Conservation (phyloP, 2,888 invertebrate species). For the Sesamia inferens region DNA sequence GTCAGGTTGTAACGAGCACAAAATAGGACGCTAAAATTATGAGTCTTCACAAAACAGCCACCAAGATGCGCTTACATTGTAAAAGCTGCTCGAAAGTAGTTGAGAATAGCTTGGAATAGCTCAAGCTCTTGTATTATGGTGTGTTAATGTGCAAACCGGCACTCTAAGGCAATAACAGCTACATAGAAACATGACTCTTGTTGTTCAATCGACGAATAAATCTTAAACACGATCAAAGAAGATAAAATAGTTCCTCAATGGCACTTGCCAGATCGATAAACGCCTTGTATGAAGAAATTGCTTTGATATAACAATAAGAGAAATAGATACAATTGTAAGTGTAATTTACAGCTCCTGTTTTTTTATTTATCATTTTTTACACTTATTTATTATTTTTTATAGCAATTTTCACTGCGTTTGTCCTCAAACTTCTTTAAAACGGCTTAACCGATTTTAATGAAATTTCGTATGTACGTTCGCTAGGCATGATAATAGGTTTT, state of each 20-base stretch:
- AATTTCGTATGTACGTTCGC: too few species aligned
- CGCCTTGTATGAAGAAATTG: slow-evolving; percentile 43
- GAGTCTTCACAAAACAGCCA: not conserved
- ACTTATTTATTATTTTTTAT: not conserved
- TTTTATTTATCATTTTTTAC: not conserved
- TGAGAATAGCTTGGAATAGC: slow-evolving; percentile 31
- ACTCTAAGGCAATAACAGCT: slow-evolving; percentile 34
- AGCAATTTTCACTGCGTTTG: not conserved
- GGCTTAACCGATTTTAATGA: too few species aligned
- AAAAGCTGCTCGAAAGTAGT: slow-evolving; percentile 31
- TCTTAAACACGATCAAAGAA: slow-evolving; percentile 25
- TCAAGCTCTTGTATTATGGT: slow-evolving; percentile 33
- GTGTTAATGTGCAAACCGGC: slow-evolving; percentile 47
- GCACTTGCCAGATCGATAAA: slow-evolving; percentile 41
- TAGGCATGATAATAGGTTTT: too few species aligned
- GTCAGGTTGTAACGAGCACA: not conserved
- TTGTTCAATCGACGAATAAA: slow-evolving; percentile 45
- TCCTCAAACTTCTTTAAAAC: too few species aligned
- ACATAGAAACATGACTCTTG: slow-evolving; percentile 27
- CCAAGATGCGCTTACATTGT: slow-evolving; percentile 39
- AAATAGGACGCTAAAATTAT: slow-evolving; percentile 5
- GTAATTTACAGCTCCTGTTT: slow-evolving; percentile 26
- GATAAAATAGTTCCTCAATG: slow-evolving; percentile 37
- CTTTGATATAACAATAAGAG: slow-evolving; percentile 32
- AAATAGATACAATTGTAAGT: slow-evolving; percentile 25